A percentile compares a stretch with the other conserved stretches of the same genome.
phyloP scores from a whole-genome alignment of 1,140 invertebrate species.

The Anagrus nilaparvatae region DNA sequence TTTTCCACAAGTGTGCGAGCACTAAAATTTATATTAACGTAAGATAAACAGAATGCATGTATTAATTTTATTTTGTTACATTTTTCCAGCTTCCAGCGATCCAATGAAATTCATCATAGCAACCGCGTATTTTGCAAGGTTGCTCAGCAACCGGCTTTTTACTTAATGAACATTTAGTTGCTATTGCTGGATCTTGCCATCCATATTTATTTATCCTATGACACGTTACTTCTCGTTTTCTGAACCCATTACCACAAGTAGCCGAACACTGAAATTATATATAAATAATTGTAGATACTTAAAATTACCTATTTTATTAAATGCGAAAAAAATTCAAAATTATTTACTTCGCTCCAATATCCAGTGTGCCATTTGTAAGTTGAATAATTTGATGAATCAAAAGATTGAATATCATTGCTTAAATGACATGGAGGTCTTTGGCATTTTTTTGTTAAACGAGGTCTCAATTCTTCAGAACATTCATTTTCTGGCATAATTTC shows the following conservation, averaged over 20 bases:
- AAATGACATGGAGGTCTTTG: conserved; percentile 31
- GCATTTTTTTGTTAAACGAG: conserved; percentile 28
- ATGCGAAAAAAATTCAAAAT: no score
- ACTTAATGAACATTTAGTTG: conserved; percentile 41
- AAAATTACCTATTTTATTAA: no score
- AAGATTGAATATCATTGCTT: neutral
- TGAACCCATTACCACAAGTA: conserved; percentile 58
- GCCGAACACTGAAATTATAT: conserved; percentile 54
- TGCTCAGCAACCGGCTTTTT: conserved; percentile 42
- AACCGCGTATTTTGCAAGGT: conserved; percentile 49
- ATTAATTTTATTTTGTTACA: conserved; percentile 32
- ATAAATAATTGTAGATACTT: neutral
- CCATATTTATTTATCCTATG: conserved; percentile 48
- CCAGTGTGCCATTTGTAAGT: conserved; percentile 30
- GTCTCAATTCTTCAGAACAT: conserved; percentile 35
- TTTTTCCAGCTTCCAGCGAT: conserved; percentile 47
- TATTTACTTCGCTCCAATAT: conserved; percentile 26
- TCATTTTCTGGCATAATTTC: conserved; percentile 33
- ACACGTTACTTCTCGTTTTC: conserved; percentile 56
- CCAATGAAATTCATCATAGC: conserved; percentile 52
- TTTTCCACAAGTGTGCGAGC: conserved; percentile 59
- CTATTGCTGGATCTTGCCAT: conserved; percentile 45
- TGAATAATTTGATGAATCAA: neutral
- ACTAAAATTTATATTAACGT: conserved; percentile 42
- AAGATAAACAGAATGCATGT: conserved; percentile 9